These are phyloP conservation scores for Microplitis deprimator DNA, from an alignment of 2,888 invertebrate genomes.

Conservation along the genomic window DNA sequence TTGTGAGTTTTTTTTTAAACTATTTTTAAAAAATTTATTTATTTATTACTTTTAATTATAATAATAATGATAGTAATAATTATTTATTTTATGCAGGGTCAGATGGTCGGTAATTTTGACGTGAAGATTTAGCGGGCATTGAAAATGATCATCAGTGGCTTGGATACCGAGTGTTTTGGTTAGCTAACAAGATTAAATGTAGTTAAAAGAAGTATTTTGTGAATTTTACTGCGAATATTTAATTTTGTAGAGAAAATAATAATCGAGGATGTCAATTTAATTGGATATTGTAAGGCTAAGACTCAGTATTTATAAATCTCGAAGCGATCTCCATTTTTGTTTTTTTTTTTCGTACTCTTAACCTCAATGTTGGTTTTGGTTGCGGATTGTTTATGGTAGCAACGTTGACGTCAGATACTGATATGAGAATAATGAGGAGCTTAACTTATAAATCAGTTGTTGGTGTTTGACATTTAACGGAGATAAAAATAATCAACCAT, in stretches of 20 bases:
- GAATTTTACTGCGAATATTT: neutral
- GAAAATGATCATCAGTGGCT: neutral
- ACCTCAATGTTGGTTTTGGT: neutral
- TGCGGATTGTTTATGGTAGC: neutral
- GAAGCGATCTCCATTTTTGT: neutral
- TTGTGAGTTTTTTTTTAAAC: neutral
- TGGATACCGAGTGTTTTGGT: neutral
- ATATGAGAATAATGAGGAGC: neutral
- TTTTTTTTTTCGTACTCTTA: neutral
- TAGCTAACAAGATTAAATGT: neutral
- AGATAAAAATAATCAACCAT: constrained; percentile 49
- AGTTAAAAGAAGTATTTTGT: neutral
- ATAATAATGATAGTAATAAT: neutral
- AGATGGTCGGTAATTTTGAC: neutral
- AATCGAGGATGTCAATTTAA: neutral
- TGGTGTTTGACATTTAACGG: constrained; percentile 52
- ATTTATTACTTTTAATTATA: neutral
- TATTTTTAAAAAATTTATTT: neutral
- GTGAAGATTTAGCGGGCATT: neutral
- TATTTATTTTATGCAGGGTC: neutral
- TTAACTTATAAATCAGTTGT: neutral
- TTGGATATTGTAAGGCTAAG: neutral
- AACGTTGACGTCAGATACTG: constrained; percentile 26
- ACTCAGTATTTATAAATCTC: neutral
- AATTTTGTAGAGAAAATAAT: neutral